Percentiles rank a stretch among this genome's conserved stretches.
These are phyloP conservation scores for Trachemys scripta DNA, from an alignment of 2,113 vertebrate species.

Conservation along the genomic window DNA sequence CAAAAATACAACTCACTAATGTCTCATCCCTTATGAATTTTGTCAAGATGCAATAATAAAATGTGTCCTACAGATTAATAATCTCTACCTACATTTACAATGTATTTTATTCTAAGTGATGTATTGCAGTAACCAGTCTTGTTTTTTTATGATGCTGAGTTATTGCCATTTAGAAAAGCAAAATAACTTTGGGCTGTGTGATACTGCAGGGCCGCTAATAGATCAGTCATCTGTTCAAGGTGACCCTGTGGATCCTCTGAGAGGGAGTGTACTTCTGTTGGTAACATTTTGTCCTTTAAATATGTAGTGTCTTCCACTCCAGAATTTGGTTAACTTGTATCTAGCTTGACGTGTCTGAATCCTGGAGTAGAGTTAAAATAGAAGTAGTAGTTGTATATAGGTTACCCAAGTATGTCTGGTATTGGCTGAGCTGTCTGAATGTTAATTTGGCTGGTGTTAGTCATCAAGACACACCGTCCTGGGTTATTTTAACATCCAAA, in stretches of 20 bases:
- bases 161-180: not conserved
- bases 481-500: not conserved
- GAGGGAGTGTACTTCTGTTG: not conserved
- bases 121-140: not conserved
- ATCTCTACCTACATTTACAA: rapidly evolving
- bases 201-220: not conserved
- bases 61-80: not conserved
- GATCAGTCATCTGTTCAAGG: not conserved
- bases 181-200: not conserved
- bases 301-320: not conserved
- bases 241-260: not conserved
- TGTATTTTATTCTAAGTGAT: not conserved
- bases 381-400: not conserved
- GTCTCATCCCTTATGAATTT: not conserved
- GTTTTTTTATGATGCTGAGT: not conserved
- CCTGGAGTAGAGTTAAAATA: not conserved
- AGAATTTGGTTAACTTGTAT: not conserved
- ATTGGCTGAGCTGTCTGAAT: not conserved
- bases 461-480: not conserved
- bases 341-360: not conserved
- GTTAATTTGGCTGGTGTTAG: not conserved
- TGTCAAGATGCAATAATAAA: not conserved
- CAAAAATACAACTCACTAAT: not conserved
- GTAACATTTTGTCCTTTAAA: not conserved
- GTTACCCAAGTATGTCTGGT: rapidly evolving